Base-by-base conservation (phyloP, 2,888 invertebrate genomes). In the Trichacis sp. region DNA sequence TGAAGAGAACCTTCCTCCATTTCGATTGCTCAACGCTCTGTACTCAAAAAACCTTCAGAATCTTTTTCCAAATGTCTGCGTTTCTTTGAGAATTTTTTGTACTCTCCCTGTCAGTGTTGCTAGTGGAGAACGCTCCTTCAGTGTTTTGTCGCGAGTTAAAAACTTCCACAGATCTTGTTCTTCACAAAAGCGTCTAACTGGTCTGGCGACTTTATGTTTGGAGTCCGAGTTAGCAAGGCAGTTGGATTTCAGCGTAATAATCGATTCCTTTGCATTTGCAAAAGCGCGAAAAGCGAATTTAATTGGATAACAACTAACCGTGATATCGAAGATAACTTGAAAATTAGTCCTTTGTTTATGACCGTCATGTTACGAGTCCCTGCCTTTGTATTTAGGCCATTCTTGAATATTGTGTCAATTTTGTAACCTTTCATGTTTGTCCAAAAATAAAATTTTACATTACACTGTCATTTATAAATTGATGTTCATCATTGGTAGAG, bases 201-300 rank as follows among this genome's bases (percentile, higher is more conserved):
- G 42, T 42, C 18, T 42, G 18, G 14, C 2, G 15, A 42, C 15
- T 8, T 12, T 42, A 17, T 42, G 42, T 42, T 17, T 42, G 18
- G 42, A 42, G 12, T 42, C 42, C 15, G 17, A 3, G 15, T 42
- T 42, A 42, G 42, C 42, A 8, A 42, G 42, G 42, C 42, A 42
- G 18, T 42, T 42, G 42, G 42, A 42, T 12, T 42, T 12, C 18
- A 4, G 18, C 15, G 42, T 3, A 1, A 9, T 42, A 9, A 42
- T 42, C 18, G 18, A 3, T 12, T 17, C 42, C 14, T 42, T 14
- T 42, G 42, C 42, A 1, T 42, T 18, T 12, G 18, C 42, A 17
- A 42, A 42, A 42, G 42, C 42, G 18, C 5, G 15, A 42, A 42
- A 3, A 42, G 15, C 42, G 24, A 24, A 3, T 24, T 24, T 24